These are phyloP conservation scores for Xenopus tropicalis DNA, from an alignment of 2,113 vertebrate species.

Conservation along the genomic window DNA sequence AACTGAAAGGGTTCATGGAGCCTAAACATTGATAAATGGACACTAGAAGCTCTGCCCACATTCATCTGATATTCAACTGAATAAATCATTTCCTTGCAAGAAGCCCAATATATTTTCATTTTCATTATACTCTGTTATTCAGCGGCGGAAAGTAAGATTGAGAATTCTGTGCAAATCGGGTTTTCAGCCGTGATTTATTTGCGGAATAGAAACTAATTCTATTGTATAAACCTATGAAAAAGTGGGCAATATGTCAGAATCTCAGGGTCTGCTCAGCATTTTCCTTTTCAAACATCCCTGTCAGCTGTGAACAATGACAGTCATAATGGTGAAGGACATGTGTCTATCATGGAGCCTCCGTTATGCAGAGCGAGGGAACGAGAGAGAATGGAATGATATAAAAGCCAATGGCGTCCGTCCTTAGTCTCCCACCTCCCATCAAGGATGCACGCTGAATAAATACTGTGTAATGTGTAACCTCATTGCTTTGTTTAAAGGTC, in stretches of 20 bases:
- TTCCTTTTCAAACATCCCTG: slow-evolving; percentile 5
- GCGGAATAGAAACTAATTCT: slow-evolving; percentile 31
- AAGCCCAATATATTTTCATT: slow-evolving; percentile 40
- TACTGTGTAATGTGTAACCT: not conserved
- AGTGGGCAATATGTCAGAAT: slow-evolving; percentile 15
- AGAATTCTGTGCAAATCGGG: slow-evolving; percentile 25
- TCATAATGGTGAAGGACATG: slow-evolving; percentile 14
- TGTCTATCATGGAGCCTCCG: slow-evolving; percentile 1
- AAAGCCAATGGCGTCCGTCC: not conserved
- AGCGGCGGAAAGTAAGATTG: slow-evolving; percentile 22
- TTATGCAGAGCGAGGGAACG: slow-evolving; percentile 14
- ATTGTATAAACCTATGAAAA: slow-evolving; percentile 28
- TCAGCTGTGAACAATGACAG: slow-evolving; percentile 13
- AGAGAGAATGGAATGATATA: not conserved
- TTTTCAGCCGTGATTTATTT: slow-evolving; percentile 31
- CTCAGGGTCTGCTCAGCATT: not conserved
- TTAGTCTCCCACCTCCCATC: not conserved
- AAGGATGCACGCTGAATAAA: slow-evolving; percentile 1
- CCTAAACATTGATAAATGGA: slow-evolving; percentile 22
- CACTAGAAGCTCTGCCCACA: slow-evolving; percentile 15
- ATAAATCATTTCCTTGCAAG: slow-evolving; percentile 39
- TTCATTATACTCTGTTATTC: slow-evolving; percentile 35
- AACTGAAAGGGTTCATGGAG: not conserved
- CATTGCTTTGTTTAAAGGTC: slow-evolving; percentile 2
- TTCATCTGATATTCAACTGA: slow-evolving; percentile 20